Conservation (phyloP, 2,888 invertebrate genomes). For the Oconnorella tubifera region DNA sequence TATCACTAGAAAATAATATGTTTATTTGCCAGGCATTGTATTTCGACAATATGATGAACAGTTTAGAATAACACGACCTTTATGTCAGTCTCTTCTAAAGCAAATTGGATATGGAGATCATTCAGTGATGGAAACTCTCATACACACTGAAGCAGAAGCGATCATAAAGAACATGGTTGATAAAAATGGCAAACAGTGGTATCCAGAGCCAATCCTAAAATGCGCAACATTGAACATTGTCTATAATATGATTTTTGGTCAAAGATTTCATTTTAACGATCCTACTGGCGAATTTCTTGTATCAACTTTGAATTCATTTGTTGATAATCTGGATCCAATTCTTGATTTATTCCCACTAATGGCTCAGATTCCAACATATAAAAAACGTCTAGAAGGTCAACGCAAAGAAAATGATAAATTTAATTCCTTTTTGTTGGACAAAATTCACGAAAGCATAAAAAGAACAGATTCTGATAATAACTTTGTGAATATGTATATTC, state of each 20-base stretch:
- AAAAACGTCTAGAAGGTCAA: not conserved
- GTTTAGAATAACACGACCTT: too few species aligned
- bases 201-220: too few species aligned
- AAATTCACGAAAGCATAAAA: not conserved
- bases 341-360: not conserved
- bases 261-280: not conserved
- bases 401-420: not conserved
- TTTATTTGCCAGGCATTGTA: too few species aligned
- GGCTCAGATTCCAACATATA: not conserved
- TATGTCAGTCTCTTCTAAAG: too few species aligned
- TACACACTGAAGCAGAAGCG: too few species aligned
- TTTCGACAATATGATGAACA: too few species aligned
- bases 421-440: not conserved
- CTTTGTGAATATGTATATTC: not conserved
- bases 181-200: too few species aligned
- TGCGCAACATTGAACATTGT: not conserved
- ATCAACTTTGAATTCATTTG: not conserved
- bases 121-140: too few species aligned
- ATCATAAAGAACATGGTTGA: too few species aligned
- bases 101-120: too few species aligned
- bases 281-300: not conserved
- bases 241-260: not conserved
- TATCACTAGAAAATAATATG: too few species aligned
- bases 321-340: not conserved
- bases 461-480: not conserved